Evolutionary conservation across 2,113 vertebrate species (phyloP).

Genomic region (Passer domesticus): DNA sequence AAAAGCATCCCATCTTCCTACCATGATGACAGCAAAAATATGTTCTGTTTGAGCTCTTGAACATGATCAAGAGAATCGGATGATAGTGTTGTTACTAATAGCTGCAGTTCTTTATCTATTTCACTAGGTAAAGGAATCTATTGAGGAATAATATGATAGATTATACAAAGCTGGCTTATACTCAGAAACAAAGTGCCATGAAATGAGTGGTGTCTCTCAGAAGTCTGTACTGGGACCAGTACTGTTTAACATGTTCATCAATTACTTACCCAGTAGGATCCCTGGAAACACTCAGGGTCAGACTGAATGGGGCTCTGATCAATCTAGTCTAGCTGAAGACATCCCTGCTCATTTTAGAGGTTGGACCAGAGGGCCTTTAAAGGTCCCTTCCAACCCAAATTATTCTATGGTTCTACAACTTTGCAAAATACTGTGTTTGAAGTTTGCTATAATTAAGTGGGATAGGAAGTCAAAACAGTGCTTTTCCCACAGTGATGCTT

Average conservation of each 20-base stretch:
- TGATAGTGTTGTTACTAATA: neutral
- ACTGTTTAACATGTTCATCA: neutral
- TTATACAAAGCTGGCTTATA: neutral
- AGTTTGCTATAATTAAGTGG: neutral
- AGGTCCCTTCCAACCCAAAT: neutral
- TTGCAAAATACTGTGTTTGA: neutral
- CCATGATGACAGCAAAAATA: neutral
- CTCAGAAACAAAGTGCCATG: neutral
- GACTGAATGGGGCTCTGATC: neutral
- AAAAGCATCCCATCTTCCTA: conserved; percentile 15
- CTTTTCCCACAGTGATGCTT: neutral
- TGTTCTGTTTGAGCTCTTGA: neutral
- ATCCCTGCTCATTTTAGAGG: neutral
- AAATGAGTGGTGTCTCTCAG: neutral
- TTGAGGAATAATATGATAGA: neutral
- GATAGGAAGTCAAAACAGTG: neutral
- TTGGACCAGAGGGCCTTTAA: neutral
- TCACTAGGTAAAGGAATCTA: neutral
- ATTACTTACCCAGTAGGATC: neutral
- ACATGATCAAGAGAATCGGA: neutral
- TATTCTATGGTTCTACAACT: neutral
- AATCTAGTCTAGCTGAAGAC: neutral
- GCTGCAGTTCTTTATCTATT: neutral
- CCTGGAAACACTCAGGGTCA: neutral
- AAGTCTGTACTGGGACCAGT: neutral